phyloP scores from a whole-genome alignment of 2,888 invertebrate species.

The Lithophane leautieri region DNA sequence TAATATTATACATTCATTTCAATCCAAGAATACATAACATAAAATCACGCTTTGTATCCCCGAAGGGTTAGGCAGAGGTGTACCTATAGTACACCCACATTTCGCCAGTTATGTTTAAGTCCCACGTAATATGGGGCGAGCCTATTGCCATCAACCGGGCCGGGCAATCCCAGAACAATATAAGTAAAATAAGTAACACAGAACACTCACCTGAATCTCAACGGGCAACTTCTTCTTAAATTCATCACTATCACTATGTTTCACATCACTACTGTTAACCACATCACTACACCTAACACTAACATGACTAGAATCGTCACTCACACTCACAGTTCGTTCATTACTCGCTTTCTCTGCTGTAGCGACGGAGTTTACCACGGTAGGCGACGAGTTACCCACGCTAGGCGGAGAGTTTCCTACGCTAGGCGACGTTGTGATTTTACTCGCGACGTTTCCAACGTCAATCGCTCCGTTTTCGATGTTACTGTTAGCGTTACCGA shows the following conservation, averaged over 20 bases:
- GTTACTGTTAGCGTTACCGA: not conserved
- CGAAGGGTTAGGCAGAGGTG: too few species aligned
- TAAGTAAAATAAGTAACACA: not conserved
- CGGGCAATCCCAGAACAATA: too few species aligned
- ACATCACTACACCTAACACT: constrained; percentile 73
- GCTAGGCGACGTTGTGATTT: constrained; percentile 10
- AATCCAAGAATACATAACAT: not conserved
- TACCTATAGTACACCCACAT: too few species aligned
- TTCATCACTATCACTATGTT: constrained; percentile 68
- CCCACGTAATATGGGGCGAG: too few species aligned
- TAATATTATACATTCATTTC: not conserved
- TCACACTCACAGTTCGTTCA: constrained; percentile 53
- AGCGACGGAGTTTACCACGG: constrained; percentile 13
- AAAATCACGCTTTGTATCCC: too few species aligned
- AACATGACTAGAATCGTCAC: constrained; percentile 83
- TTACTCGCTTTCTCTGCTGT: constrained; percentile 29
- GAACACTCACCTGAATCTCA: constrained; percentile 84
- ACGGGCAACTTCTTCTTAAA: constrained; percentile 81
- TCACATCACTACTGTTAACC: constrained; percentile 65
- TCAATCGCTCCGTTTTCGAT: constrained; percentile 14
- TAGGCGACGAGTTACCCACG: not conserved
- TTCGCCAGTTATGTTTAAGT: too few species aligned
- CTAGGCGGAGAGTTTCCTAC: constrained; percentile 1
- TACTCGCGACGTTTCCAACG: constrained; percentile 10
- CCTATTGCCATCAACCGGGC: too few species aligned